Evolutionary conservation across 2,888 invertebrate species (phyloP), one percentile per base, ranked within the genome.

Genomic region (Tipula lateralis): DNA sequence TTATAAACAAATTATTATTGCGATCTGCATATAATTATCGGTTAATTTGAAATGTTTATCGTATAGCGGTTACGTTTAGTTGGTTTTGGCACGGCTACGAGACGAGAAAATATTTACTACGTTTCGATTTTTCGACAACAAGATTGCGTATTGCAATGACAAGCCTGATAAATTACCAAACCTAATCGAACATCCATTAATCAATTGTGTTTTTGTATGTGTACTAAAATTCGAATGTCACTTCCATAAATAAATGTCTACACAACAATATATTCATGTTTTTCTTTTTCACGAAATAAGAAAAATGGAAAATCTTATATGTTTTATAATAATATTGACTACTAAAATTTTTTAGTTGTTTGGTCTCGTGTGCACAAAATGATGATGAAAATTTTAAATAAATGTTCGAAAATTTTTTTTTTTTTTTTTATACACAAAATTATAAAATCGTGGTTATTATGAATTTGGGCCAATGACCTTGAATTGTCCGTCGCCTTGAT

Each of bases 1-100:
- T 66, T 66, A 24, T 66, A 66, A 66, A 66, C 66, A 66, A n/a
- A 66, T 66, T 66, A 66, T 66, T 66, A 66, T 66, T 66, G 66
- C 24, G 24, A 66, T 66, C 24, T 66, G 24, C 66, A 66, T 24
- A 66, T 24, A 66, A 9, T 9, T 44, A 0, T 44, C n/a, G n/a
- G n/a, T n/a, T n/a, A n/a, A n/a, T n/a, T n/a, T n/a, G n/a, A n/a
- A n/a, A 9, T 66, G 66, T 66, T 24, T 66, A 24, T 66, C 24
- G 66, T 44, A n/a, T 44, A 12, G 24, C 66, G 66, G 19, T 5
- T 19, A 19, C 9, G n/a, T n/a, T 50, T 50, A 50, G 5, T 50
- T 66, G 19, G 24, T 66, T 19, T 66, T 66, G 66, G 66, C 66
- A 44, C n/a, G 44, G 44, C 3, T 44, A 44, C 1, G 3, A 44